Base-by-base conservation (phyloP, 2,113 vertebrate genomes). In the Garra rufa region DNA sequence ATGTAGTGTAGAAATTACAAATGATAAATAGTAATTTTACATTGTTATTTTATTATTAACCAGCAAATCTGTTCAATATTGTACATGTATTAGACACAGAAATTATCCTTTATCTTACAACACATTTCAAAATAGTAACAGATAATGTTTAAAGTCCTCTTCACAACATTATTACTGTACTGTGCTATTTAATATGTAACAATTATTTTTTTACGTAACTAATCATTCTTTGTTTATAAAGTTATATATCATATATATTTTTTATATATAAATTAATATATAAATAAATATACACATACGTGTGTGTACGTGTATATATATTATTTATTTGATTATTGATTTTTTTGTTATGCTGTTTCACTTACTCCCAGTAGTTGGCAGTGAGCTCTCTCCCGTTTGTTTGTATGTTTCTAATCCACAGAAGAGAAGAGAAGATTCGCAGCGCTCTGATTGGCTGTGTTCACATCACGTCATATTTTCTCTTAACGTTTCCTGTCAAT, bases 381-480 rank as follows among this genome's bases (percentile, higher is more conserved):
- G 77, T 65, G 41, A 15, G 5, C 43, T 21, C 2, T 65, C 13
- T 65, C 43, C 17, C 15, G 6, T 30, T 80, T 80, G 77, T 80
- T 67, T 48, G 17, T 21, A 26, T 67, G 9, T 17, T 26, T 67
- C 24, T 13, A n/a, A 11, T 34, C 15, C 30, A 8, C 41, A 1
- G 24, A 63, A 26, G 4, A 34, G 77, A 80, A 80, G 59, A 80
- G 6, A 26, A 80, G 24, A 80, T 11, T 11, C 14, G 26, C 43
- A 10, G 6, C n/a, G 5, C 43, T 67, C 77, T 67, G 59, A 80
- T 80, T 80, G 77, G 77, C 43, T 80, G 77, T n/a, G 15, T 6
- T 13, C 9, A 10, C 14, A 11, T 48, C 38, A 30, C 26, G 43
- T 80, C 77, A 50, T 80, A 1, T 80, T 17, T 26, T 28, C 38